Conservation (phyloP, 2,888 invertebrate genomes). For the Eupithecia vulgata region DNA sequence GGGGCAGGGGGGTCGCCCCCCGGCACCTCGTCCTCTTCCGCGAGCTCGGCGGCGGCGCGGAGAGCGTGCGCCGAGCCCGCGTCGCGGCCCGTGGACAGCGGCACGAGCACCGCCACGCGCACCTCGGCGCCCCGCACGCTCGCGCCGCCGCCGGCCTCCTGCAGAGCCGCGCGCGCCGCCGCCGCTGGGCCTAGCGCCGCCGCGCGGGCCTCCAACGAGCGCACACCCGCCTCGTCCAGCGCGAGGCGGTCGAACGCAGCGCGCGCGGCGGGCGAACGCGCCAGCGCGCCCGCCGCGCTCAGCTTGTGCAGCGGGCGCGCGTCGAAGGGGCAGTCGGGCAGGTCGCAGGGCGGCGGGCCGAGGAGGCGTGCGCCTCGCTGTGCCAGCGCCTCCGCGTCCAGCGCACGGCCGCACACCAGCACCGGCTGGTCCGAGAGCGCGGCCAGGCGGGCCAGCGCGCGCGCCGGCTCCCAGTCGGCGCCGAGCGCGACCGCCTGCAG, state of each 20-base stretch:
- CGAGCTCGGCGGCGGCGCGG: slow-evolving; percentile 61
- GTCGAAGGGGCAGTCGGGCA: slow-evolving; percentile 65
- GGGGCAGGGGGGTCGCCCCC: neutral
- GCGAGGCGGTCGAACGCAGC: slow-evolving; percentile 57
- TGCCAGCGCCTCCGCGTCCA: slow-evolving; percentile 34
- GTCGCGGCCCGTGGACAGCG: slow-evolving; percentile 52
- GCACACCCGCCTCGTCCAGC: slow-evolving; percentile 48
- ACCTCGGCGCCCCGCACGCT: slow-evolving; percentile 19
- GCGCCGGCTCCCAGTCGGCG: slow-evolving; percentile 18
- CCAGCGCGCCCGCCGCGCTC: slow-evolving; percentile 61
- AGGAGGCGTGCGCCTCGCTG: slow-evolving; percentile 43
- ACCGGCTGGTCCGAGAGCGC: slow-evolving; percentile 23
- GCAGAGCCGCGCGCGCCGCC: slow-evolving; percentile 52
- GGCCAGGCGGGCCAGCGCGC: slow-evolving; percentile 42
- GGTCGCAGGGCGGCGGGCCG: slow-evolving; percentile 65
- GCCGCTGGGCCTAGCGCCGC: slow-evolving; percentile 42
- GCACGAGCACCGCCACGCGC: slow-evolving; percentile 27
- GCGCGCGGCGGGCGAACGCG: slow-evolving; percentile 61
- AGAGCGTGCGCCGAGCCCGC: slow-evolving; percentile 11
- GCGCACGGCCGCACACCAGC: slow-evolving; percentile 58
- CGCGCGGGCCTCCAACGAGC: slow-evolving; percentile 43
- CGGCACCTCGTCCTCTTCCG: slow-evolving; percentile 57
- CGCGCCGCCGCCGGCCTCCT: slow-evolving; percentile 26
- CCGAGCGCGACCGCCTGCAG: slow-evolving; percentile 5
- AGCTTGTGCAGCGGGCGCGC: slow-evolving; percentile 66